These are phyloP conservation scores for Cyanoramphus novaezelandiae DNA, from an alignment of 2,113 vertebrate genomes.

Conservation along the genomic window DNA sequence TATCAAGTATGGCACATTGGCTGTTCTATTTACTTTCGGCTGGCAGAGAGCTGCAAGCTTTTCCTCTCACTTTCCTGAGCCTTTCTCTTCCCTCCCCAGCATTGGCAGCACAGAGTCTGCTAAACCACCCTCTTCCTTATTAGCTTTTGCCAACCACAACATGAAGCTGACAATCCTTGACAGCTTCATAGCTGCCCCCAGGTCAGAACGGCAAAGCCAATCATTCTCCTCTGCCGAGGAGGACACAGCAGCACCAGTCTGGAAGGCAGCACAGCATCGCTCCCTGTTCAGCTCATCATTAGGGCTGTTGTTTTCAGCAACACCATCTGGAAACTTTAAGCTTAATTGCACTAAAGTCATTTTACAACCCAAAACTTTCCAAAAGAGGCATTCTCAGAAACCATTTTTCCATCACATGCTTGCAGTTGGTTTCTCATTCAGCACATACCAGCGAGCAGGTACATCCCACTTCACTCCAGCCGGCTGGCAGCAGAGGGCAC, in stretches of 20 bases:
- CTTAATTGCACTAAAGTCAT: not conserved
- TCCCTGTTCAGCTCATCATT: not conserved
- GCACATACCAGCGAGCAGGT: not conserved
- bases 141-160: not conserved
- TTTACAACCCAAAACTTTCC: not conserved
- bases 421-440: not conserved
- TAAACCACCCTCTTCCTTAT: not conserved
- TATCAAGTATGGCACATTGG: fast-evolving
- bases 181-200: not conserved
- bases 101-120: not conserved
- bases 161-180: not conserved
- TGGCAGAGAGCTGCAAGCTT: not conserved
- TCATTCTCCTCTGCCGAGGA: not conserved
- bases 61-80: not conserved
- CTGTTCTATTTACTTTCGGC: not conserved
- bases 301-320: not conserved
- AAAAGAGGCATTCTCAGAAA: not conserved
- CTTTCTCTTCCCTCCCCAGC: not conserved
- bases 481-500: constrained; percentile 61
- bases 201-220: not conserved
- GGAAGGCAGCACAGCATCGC: not conserved
- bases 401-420: not conserved
- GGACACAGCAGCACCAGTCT: not conserved
- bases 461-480: not conserved
- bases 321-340: not conserved